Evolutionary conservation across 2,888 invertebrate genomes (phyloP).

Genomic region (Lordiphosa fenestrarum): DNA sequence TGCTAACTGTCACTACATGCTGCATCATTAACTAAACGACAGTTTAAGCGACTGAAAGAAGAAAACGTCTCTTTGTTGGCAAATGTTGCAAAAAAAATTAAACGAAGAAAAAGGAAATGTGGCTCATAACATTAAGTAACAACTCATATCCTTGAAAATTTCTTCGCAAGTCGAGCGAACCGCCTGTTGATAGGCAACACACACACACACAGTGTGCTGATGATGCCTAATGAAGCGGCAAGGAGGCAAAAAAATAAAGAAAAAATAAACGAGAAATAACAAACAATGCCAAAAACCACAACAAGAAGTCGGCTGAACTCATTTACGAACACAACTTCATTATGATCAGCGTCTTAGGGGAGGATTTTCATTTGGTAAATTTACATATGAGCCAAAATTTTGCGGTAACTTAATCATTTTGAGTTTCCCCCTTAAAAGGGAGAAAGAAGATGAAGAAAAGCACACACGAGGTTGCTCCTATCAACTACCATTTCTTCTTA

Average conservation of each 20-base stretch:
- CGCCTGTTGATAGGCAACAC: conserved; percentile 70
- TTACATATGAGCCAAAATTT: conserved; percentile 29
- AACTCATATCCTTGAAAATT: conserved; percentile 71
- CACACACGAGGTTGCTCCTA: too few relatives aligned
- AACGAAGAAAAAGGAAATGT: conserved; percentile 54
- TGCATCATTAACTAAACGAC: conserved; percentile 74
- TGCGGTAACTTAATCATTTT: conserved; percentile 10
- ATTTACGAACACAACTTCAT: conserved; percentile 38
- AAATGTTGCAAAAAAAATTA: not conserved
- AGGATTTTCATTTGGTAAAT: conserved; percentile 26
- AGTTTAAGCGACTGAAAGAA: conserved; percentile 57
- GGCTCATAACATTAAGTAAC: conserved; percentile 75
- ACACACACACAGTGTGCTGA: conserved; percentile 1
- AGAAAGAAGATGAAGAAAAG: not conserved
- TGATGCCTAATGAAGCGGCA: conserved; percentile 46
- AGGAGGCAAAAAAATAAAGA: conserved; percentile 12
- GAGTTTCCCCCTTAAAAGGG: conserved; percentile 12
- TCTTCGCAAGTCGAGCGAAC: conserved; percentile 23
- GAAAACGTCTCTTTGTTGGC: conserved; percentile 8
- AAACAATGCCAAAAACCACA: conserved; percentile 25
- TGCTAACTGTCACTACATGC: conserved; percentile 48
- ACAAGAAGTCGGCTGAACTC: conserved; percentile 16
- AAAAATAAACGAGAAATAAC: conserved; percentile 2
- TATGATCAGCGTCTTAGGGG: conserved; percentile 16
- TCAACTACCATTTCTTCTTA: too few relatives aligned